Evolutionary conservation across 2,113 vertebrate species (phyloP).

Genomic region (Alaudala cheleensis): DNA sequence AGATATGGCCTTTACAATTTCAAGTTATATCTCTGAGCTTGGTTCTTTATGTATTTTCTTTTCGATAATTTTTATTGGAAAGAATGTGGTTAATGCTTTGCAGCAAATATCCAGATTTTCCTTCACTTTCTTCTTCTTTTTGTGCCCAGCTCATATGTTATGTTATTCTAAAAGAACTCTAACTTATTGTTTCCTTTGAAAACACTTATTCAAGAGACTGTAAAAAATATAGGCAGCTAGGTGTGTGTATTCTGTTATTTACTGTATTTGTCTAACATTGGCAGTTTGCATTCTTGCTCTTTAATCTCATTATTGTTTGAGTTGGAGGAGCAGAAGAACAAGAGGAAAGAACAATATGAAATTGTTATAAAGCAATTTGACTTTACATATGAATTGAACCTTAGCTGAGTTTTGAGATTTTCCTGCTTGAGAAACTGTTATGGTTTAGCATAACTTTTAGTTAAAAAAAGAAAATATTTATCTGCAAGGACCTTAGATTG

Average conservation of each 20-base stretch:
- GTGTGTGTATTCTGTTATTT: neutral
- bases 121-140: neutral
- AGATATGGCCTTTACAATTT: constrained; percentile 18
- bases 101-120: neutral
- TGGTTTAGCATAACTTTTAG: too few species aligned
- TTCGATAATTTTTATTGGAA: neutral
- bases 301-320: neutral
- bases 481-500: too few species aligned
- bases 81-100: neutral
- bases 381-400: neutral
- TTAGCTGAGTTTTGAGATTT: neutral
- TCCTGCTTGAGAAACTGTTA: neutral
- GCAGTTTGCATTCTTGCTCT: neutral
- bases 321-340: neutral
- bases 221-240: neutral
- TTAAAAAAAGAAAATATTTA: too few species aligned
- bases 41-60: neutral
- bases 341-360: neutral
- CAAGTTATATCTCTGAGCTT: neutral
- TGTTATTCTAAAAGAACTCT: neutral
- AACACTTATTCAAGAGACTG: neutral
- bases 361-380: neutral
- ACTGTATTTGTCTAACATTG: neutral
- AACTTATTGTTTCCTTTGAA: neutral
- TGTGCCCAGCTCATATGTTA: neutral